Evolutionary conservation across 2,113 vertebrate species (phyloP), one percentile per base, ranked within the genome.

Genomic region (Propithecus coquereli): DNA sequence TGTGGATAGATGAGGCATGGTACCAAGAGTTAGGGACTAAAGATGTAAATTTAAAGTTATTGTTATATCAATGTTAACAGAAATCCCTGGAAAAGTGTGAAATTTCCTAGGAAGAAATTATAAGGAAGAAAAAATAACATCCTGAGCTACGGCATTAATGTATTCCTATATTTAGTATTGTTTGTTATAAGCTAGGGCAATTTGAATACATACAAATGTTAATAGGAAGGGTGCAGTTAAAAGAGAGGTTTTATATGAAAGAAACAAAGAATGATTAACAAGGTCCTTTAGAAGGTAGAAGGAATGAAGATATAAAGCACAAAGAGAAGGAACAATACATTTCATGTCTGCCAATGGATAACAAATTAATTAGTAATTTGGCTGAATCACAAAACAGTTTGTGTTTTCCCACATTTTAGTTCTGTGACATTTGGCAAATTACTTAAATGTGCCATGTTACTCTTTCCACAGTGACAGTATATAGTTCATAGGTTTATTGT

Each of bases 351-450:
- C 20, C 6, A 61, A 12, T 43, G 22, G 47, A 85, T 34, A 70
- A 93, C 34, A 65, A 59, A 81, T 82, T 89, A 80, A 54, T 68
- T 91, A 85, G 27, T 68, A 59, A 71, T 65, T 80, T 88, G 8
- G 66, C 47, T 47, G 40, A 89, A 82, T 13, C 12, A 50, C 76
- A 65, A 85, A 87, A 45, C 30, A 59, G 9, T 0, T 66, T 66
- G 52, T 50, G 1, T 73, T 82, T 94, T 12, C 30, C 6, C 22
- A 34, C 13, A 27, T 88, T 88, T 91, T 32, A 54, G 2, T 79
- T 96, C 94, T 59, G 12, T 81, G 63, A 66, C 10, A 91, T 87
- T 94, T 94, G 61, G 27, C 18, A 79, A 47, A 68, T 85, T 79
- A 79, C 84, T 87, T 83, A 76, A 22, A 85, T 80, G 84, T 92